Conservation (phyloP, 2,113 vertebrate species). For the Atherinomorus stipes region DNA sequence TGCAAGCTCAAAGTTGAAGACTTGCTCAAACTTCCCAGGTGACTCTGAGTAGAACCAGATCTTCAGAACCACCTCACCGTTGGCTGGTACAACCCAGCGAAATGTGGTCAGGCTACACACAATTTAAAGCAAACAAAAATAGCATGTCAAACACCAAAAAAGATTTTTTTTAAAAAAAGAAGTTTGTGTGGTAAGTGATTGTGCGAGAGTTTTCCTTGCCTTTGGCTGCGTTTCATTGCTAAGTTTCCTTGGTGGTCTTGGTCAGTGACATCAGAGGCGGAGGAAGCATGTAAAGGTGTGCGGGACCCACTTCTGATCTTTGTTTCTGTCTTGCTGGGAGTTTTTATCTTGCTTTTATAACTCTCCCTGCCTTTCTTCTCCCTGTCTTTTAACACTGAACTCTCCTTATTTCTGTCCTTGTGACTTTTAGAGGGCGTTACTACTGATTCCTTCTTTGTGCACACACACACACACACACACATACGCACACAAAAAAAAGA, state of each 20-base stretch:
- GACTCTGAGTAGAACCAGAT: conserved; percentile 84
- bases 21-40: conserved; percentile 85
- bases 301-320: background rate
- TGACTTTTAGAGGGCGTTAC: conserved; percentile 30
- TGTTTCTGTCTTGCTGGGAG: conserved; percentile 44
- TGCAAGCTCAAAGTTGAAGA: conserved; percentile 88
- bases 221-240: conserved; percentile 58
- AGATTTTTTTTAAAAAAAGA: background rate
- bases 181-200: background rate
- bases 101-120: conserved; percentile 77
- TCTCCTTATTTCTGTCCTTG: conserved; percentile 67
- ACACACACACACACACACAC: too few relatives aligned
- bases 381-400: conserved; percentile 20
- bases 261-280: conserved; percentile 38
- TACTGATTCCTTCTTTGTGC: conserved; percentile 63
- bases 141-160: background rate
- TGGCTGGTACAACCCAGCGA: conserved; percentile 89
- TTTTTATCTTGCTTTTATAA: conserved; percentile 56
- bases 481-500: conserved; percentile 13
- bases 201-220: conserved; percentile 69
- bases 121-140: background rate
- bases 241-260: conserved; percentile 37
- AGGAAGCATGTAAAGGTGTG: background rate
- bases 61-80: conserved; percentile 78
- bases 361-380: conserved; percentile 52